Evolutionary conservation across 2,113 vertebrate species (phyloP), one percentile per base, ranked within the genome.

Genomic region (Lycocorax pyrrhopterus): DNA sequence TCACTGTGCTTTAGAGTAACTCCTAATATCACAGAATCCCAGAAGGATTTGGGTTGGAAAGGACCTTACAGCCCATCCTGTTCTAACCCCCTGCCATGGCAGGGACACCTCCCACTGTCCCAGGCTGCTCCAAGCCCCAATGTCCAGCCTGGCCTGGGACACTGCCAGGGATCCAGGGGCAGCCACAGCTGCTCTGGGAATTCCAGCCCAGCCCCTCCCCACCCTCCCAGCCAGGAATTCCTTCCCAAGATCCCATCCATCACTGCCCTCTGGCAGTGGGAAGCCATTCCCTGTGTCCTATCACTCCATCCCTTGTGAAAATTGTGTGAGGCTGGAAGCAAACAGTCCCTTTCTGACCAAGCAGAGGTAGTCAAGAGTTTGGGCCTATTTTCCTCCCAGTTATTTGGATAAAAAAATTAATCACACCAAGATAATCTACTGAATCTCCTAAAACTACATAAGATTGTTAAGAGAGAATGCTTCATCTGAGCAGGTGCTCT

Each of bases 321-420:
- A n/a, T 23, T 16, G 17, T 55, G 39, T 18, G 59, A 73, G 10
- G 14, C 12, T 82, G 66, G 29, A 27, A 71, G 35, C 18, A 43
- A 33, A 37, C 22, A 16, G 7, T 7, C 22, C 22, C 35, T 63
- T 56, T 37, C 60, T 27, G 39, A 53, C 52, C 29, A 59, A 32
- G 39, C 30, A 16, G 30, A 1, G 6, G 11, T 2, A 16, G 32
- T 3, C 69, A 26, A 13, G 30, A 10, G 4, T 79, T 86, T 74
- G 56, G 30, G 16, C 4, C 10, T 10, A 13, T 75, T 91, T 46
- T 43, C 90, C 39, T 80, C 23, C n/a, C 51, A 60, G 35, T 91
- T 90, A 69, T 95, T 94, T 95, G 80, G 25, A 46, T 90, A 89
- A 73, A 53, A 53, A 96, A 91, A 94, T 82, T 83, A 96, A 94